Evolutionary conservation across 2,113 vertebrate genomes (phyloP), one percentile per base, ranked within the genome.

Genomic region (Australoheros scitulus): DNA sequence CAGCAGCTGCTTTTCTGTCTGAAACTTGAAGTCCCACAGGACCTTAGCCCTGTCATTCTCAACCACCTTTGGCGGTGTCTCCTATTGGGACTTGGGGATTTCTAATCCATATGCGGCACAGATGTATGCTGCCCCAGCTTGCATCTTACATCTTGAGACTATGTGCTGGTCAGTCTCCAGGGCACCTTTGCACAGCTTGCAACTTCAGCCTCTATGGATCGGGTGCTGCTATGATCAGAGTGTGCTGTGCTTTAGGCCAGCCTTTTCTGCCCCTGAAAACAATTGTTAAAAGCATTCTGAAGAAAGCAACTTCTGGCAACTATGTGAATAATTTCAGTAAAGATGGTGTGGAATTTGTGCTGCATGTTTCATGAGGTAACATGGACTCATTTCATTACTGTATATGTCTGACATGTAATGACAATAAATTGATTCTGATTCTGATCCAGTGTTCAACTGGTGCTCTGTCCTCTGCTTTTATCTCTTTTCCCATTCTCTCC

Each of bases 11-110:
- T 50, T 7, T 11, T 43, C 65, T 70, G 43, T 50, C 65, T 50
- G 65, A 17, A 70, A 11, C 65, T 50, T 70, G 65, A 70, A 50
- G 65, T 70, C 65, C 24, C 65, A 70, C 65, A 70, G 65, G 65
- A 70, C 65, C 5, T 70, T 50, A 26, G 41, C 26, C 65, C 43
- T 29, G 65, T 70, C 43, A 29, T 70, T 70, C 65, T 50, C 65
- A 29, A 50, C 15, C 24, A 70, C 24, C 65, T 70, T 70, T 50
- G 65, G 65, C 17, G 24, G 41, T 50, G 24, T 70, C 18, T 70
- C 15, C 65, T 43, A 70, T 20, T 11, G 65, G 17, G 65, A 70
- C 0, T 29, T 29, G 3, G 9, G 1, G 24, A 70, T 43, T 13
- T 70, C 65, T 70, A 29, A 50, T 70, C 65, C 65, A 68, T 50